These are phyloP conservation scores for Tetramorium alpestre DNA, from an alignment of 1,140 invertebrate genomes.

Conservation along the genomic window DNA sequence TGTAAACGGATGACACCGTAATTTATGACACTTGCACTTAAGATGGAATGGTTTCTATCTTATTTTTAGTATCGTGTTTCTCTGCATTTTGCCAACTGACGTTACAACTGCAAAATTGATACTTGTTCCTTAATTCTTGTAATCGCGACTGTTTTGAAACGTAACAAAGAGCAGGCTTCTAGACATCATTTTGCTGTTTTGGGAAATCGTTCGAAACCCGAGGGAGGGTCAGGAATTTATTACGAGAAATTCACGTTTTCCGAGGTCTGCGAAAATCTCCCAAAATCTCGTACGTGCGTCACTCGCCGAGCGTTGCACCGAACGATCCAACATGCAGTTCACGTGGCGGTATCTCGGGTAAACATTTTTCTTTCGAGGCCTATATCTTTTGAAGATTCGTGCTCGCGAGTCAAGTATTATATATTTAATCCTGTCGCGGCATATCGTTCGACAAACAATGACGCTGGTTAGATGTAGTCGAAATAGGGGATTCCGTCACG, in stretches of 20 bases:
- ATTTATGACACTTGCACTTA: not conserved
- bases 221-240: not conserved
- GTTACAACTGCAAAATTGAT: not conserved
- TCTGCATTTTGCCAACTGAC: not conserved
- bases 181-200: not conserved
- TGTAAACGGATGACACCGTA: not conserved
- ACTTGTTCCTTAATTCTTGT: not conserved
- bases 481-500: constrained; percentile 63
- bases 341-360: constrained; percentile 8
- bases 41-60: not conserved
- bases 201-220: not conserved
- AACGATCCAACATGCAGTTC: not conserved
- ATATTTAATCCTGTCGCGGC: constrained; percentile 8
- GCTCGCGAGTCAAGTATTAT: not conserved
- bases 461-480: constrained; percentile 19
- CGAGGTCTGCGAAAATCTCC: not conserved
- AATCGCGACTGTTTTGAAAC: not conserved
- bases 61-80: not conserved
- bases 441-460: constrained; percentile 46
- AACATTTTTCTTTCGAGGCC: constrained; percentile 32
- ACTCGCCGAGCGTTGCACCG: constrained; percentile 10
- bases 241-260: not conserved
- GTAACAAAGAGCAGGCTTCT: not conserved
- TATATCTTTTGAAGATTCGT: not conserved
- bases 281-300: not conserved